Evolutionary conservation across 2,113 vertebrate genomes (phyloP).

Genomic region (Cariama cristata): DNA sequence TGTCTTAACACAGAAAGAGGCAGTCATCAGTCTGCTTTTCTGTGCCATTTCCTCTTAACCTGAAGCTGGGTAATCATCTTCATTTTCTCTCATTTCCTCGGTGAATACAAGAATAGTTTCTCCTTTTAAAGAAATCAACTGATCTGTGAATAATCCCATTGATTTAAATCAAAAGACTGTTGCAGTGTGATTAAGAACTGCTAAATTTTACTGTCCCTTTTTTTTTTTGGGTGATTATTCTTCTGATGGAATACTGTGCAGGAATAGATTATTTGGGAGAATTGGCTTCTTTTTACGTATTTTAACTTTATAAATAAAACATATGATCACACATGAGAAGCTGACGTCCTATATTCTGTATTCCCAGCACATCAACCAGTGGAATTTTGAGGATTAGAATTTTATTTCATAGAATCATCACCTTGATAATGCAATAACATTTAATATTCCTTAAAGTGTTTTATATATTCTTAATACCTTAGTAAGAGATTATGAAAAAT

Average conservation of each 20-base stretch:
- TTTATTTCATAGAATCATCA: not conserved
- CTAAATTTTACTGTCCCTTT: not conserved
- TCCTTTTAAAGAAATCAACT: conserved; percentile 24
- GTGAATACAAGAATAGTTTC: not conserved
- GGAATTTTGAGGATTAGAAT: not conserved
- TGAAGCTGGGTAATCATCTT: not conserved
- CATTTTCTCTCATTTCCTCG: not conserved
- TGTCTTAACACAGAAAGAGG: not conserved
- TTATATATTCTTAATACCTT: not conserved
- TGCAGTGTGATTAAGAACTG: not conserved
- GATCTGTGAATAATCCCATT: conserved; percentile 13
- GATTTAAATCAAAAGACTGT: not conserved
- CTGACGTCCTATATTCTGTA: not conserved
- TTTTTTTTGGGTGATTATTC: not conserved
- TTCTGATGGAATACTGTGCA: not conserved
- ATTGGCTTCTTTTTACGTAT: not conserved
- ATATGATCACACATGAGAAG: not conserved
- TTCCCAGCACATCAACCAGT: not conserved
- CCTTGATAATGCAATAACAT: not conserved
- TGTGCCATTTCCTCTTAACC: conserved; percentile 14
- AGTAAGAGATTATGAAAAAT: not conserved
- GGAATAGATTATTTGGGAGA: not conserved
- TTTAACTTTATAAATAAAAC: not conserved
- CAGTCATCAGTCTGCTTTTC: not conserved
- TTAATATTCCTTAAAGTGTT: not conserved